Percentiles rank a stretch among this genome's conserved stretches.
Conservation (phyloP, 2,888 invertebrate species). For the Hipparchia semele region DNA sequence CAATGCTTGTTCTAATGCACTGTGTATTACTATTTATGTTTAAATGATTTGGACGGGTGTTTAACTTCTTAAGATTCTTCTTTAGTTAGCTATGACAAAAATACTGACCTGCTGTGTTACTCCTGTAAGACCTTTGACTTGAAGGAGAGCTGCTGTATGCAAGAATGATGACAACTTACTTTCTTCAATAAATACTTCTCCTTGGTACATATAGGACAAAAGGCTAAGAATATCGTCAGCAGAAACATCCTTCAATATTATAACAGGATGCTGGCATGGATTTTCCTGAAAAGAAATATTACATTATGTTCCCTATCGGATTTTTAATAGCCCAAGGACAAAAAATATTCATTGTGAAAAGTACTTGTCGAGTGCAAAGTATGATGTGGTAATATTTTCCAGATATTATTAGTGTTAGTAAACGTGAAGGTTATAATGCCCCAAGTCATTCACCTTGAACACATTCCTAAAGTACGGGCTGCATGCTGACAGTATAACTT, state of each 20-base stretch:
- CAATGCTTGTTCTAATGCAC: too few species aligned
- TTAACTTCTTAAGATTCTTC: too few species aligned
- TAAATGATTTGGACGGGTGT: too few species aligned
- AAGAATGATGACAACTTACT: conserved; percentile 86
- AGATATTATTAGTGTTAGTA: conserved; percentile 38
- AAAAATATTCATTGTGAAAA: conserved; percentile 12
- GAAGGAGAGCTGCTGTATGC: conserved; percentile 86
- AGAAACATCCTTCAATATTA: conserved; percentile 87
- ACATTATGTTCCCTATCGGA: not conserved
- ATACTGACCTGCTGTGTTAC: conserved; percentile 74
- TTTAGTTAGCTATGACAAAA: not conserved
- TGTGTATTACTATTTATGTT: too few species aligned
- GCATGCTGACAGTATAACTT: conserved; percentile 89
- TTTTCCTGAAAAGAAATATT: conserved; percentile 81
- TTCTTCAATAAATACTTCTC: conserved; percentile 87
- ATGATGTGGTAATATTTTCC: conserved; percentile 29
- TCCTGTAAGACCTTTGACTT: conserved; percentile 86
- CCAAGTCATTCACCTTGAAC: conserved; percentile 86
- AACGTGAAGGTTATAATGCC: conserved; percentile 76
- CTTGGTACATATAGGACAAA: conserved; percentile 88
- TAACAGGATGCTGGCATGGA: conserved; percentile 88
- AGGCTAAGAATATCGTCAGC: conserved; percentile 86
- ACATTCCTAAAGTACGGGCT: conserved; percentile 89
- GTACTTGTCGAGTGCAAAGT: conserved; percentile 14
- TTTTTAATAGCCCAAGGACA: conserved; percentile 4